Evolutionary conservation across 2,113 vertebrate species (phyloP).

Genomic region (Oncorhynchus gorbuscha): DNA sequence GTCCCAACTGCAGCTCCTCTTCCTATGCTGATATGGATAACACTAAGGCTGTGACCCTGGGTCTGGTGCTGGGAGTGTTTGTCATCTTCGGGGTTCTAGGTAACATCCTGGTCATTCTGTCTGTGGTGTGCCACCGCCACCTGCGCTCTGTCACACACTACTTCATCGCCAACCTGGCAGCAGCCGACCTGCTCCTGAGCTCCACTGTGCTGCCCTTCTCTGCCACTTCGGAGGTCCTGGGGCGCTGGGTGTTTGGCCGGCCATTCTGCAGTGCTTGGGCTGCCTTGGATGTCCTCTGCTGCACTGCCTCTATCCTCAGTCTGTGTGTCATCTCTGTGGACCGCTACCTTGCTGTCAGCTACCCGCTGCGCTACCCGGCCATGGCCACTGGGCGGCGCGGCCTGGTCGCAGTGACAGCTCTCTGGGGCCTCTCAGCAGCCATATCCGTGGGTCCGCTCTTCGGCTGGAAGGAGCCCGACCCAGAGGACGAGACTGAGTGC

Average conservation of each 20-base stretch:
- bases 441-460: conserved; percentile 93
- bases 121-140: conserved; percentile 86
- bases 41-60: conserved; percentile 81
- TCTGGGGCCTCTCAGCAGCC: conserved; percentile 87
- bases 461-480: conserved; percentile 91
- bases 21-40: conserved; percentile 68
- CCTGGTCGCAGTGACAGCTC: conserved; percentile 76
- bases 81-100: conserved; percentile 90
- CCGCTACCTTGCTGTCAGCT: conserved; percentile 91
- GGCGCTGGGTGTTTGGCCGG: conserved; percentile 90
- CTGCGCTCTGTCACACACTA: conserved; percentile 93
- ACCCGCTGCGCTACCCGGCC: conserved; percentile 86
- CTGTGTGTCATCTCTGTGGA: conserved; percentile 96
- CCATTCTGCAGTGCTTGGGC: conserved; percentile 92
- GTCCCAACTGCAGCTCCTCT: conserved; percentile 83
- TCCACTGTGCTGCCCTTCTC: conserved; percentile 93
- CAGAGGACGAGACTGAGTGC: conserved; percentile 87
- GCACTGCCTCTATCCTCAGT: conserved; percentile 94
- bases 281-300: conserved; percentile 93
- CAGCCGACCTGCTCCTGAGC: conserved; percentile 91
- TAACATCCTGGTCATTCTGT: conserved; percentile 93
- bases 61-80: conserved; percentile 83
- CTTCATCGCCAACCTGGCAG: conserved; percentile 92
- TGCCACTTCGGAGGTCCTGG: conserved; percentile 87
- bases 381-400: conserved; percentile 84